Base-by-base conservation (phyloP, 1,140 invertebrate species). In the Nylanderia fulva region DNA sequence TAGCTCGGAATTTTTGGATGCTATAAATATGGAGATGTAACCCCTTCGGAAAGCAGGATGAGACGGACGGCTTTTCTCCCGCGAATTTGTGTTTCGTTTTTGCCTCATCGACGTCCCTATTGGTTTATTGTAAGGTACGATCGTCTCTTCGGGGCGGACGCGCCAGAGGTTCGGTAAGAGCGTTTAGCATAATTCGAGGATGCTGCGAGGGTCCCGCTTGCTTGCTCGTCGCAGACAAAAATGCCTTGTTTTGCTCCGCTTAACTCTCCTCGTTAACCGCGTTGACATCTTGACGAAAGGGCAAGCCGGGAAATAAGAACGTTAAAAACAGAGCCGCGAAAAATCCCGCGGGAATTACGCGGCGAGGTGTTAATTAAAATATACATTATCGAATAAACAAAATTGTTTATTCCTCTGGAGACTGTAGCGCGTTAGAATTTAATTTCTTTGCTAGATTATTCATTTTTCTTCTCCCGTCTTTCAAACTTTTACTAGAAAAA, bases 211-310 rank as follows among this genome's bases (percentile, higher is more conserved):
- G 54, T 36, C 54, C 39, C 54, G 18, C 36, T n/a, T 39, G 33
- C 54, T 90, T 71, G 84, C 88, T 87, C 85, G 64, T 27, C 68
- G 74, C 60, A 85, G 86, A 91, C 87, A 91, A 91, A 91, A 91
- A 88, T 89, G 85, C 58, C 87, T 87, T 90, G 86, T 90, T 92
- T 92, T 88, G 92, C 88, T 72, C 77, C 71, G 86, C 91, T 93
- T 91, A 89, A 92, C 91, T 92, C 91, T 85, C 86, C 91, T 94
- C 90, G 93, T 93, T 93, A 93, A 89, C 88, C 88, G 77, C 91
- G 92, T 86, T 94, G 94, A 94, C 94, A 94, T 93, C 92, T 93
- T 93, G 93, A 92, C 90, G 90, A 94, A 93, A 92, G 86, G 83
- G 84, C 87, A 86, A 84, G 86, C 72, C 85, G 85, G 36, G 69